Evolutionary conservation across 2,113 vertebrate species (phyloP), one percentile per base, ranked within the genome.

Genomic region (Phaethon lepturus): DNA sequence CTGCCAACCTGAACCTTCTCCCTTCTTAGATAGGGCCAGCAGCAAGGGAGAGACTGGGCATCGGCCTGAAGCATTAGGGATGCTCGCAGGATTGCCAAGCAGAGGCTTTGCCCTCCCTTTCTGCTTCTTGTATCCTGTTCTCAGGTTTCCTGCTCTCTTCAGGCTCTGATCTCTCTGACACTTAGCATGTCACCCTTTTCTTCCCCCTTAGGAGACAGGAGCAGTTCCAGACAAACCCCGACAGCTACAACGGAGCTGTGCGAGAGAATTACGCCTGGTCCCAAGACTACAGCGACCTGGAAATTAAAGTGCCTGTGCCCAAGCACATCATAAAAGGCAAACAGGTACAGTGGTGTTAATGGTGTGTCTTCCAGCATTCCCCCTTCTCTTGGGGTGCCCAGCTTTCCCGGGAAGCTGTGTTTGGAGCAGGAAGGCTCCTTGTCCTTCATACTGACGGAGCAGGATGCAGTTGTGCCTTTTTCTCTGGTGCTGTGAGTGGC

Each of bases 211-310:
- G 97, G 95, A 95, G 53, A 81, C 99, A 98, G 96, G 97, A 98
- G 47, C 96, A 94, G 78, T 99, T 98, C 94, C 99, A 99, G 98
- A 97, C 97, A 18, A 98, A 99, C 80, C 98, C 99, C 0, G 99
- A 99, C 97, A 99, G 99, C 93, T 99, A 99, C 97, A 99, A 99
- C 2, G 99, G 99, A 17, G 99, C 99, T 0, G 98, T 99, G 59
- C 97, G 99, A 44, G 98, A 99, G 82, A 99, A 98, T 69, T 99
- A 99, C 49, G 95, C 97, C 86, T 99, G 99, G 99, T 99, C 99
- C 7, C 99, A 99, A 95, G 99, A 99, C 97, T 99, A 99, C 98
- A 99, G 98, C 0, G 99, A 99, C 87, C 94, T 99, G 98, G 99
- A 99, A 97, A 98, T 99, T 62, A 99, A 99, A 52, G 99, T 99